Base-by-base conservation (phyloP, 2,113 vertebrate species). In the Henicopernis longicauda region DNA sequence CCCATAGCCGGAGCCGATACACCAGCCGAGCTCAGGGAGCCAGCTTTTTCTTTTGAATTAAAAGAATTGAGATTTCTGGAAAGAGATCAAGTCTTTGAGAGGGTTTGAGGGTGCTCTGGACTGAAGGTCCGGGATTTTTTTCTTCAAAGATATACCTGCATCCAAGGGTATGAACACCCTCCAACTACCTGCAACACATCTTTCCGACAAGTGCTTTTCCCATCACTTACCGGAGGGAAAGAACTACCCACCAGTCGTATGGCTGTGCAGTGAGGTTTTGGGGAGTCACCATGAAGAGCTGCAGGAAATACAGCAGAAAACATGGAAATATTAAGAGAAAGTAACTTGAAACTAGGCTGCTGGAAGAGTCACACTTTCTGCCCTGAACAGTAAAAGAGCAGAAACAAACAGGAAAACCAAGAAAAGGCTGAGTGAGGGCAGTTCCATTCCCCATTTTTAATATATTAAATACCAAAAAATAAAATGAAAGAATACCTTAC, bases 11-110 rank as follows among this genome's bases (percentile, higher is more conserved):
- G 54, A 89, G 65, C 34, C 78, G n/a, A 72, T n/a, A 44, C 4
- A 1, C 6, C 18, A 2, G 42, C 16, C 1, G 0, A 85, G 44
- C 58, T 36, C 42, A 15, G 26, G 23, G n/a, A 52, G n/a, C 3
- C 32, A 67, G 47, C 7, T 72, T 87, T 77, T 81, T 38, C 47
- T 72, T 71, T 69, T 36, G 32, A 61, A 72, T 77, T 66, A 14
- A 47, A 31, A 63, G 20, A 47, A 13, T 16, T 44, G 47, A 49
- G n/a, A 29, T 40, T 80, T 67, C 77, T 80, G 67, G 47, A 70
- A 62, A 26, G 34, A 76, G 21, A 50, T 36, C 11, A 44, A 11
- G 13, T 76, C 47, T 86, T 62, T 12, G 32, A 58, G 11, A 87
- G 25, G 31, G 40, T 83, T 69, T 82, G 55, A 50, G 42, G 15